Conservation (phyloP, 2,888 invertebrate species). For the Spodoptera picta region DNA sequence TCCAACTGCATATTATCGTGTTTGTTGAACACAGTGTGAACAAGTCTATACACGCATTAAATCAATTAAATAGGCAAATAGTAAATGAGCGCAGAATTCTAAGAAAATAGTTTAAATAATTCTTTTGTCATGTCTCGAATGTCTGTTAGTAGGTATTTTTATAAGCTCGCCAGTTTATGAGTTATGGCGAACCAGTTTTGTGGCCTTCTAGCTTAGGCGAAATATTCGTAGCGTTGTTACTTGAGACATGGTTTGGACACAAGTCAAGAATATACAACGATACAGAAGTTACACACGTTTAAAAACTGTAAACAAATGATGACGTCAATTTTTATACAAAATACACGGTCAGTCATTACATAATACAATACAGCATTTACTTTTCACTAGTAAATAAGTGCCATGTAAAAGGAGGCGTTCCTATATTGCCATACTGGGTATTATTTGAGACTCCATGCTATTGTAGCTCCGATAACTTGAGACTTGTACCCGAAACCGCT, state of each 20-base stretch:
- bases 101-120: constrained; percentile 25
- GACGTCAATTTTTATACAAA: neutral
- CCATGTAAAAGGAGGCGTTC: too few species aligned
- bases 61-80: constrained; percentile 35
- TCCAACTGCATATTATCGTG: constrained; percentile 1
- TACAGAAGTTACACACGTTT: too few species aligned
- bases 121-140: constrained; percentile 38
- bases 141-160: constrained; percentile 49
- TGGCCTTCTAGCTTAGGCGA: constrained; percentile 49
- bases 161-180: constrained; percentile 42
- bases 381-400: too few species aligned
- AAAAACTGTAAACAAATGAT: constrained; percentile 20
- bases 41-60: constrained; percentile 25
- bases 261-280: too few species aligned
- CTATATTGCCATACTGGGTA: too few species aligned
- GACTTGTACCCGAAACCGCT: too few species aligned
- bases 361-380: too few species aligned
- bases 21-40: constrained; percentile 17
- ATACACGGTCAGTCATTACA: neutral
- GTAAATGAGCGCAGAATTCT: constrained; percentile 18
- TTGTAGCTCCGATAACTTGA: too few species aligned
- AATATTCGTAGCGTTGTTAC: constrained; percentile 40
- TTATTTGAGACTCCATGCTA: too few species aligned
- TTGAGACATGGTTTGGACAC: constrained; percentile 36
- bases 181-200: constrained; percentile 47